Conservation (phyloP, 1,140 invertebrate genomes). For the Charaxes varanes region DNA sequence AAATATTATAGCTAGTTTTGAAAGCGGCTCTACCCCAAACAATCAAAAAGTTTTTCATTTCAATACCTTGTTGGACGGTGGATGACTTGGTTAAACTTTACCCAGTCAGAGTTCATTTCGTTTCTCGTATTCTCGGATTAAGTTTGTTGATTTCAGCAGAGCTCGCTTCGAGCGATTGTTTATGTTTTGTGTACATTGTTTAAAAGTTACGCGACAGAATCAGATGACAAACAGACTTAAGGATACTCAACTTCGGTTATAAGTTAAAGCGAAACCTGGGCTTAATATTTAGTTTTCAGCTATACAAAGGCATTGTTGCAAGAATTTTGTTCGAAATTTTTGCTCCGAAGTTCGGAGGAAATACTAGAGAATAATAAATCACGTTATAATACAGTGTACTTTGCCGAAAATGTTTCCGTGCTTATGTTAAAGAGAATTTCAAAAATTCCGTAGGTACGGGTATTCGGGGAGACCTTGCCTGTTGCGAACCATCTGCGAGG, state of each 20-base stretch:
- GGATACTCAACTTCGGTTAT: slow-evolving; percentile 15
- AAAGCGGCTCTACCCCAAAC: slow-evolving; percentile 6
- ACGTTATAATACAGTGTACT: slow-evolving; percentile 2
- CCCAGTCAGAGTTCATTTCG: slow-evolving; percentile 19
- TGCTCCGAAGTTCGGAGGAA: background rate
- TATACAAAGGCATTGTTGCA: background rate
- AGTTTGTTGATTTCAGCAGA: slow-evolving; percentile 21
- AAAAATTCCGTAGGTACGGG: slow-evolving; percentile 72
- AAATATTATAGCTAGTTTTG: too few species aligned
- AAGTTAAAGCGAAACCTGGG: slow-evolving; percentile 5
- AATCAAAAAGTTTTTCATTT: slow-evolving; percentile 20
- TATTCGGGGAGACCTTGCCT: slow-evolving; percentile 81
- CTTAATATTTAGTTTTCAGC: slow-evolving; percentile 3
- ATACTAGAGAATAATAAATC: slow-evolving; percentile 9
- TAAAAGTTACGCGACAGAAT: slow-evolving; percentile 22
- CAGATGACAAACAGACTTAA: slow-evolving; percentile 29
- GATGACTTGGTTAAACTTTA: slow-evolving; percentile 20
- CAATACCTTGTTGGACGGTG: slow-evolving; percentile 17
- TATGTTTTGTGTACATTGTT: slow-evolving; percentile 34
- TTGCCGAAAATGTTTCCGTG: slow-evolving; percentile 3
- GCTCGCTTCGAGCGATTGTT: slow-evolving; percentile 27
- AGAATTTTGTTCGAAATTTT: slow-evolving; percentile 2
- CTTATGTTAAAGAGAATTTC: slow-evolving; percentile 12
- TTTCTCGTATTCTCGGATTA: slow-evolving; percentile 22
- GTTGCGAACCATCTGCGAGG: slow-evolving; percentile 84